Evolutionary conservation across 2,888 invertebrate species (phyloP).

Genomic region (Lasius platythorax): DNA sequence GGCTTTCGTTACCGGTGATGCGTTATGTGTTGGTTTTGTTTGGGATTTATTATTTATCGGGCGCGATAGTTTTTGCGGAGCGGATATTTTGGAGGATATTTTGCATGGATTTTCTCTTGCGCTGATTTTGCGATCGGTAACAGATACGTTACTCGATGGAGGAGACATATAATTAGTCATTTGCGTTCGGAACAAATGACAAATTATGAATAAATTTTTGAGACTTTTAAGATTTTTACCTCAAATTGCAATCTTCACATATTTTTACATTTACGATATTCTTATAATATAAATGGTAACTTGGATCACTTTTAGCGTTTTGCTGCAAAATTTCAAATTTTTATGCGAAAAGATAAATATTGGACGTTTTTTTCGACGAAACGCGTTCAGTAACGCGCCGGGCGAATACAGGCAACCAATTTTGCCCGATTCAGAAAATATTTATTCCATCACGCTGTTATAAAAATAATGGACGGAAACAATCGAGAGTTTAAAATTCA

Average conservation of each 20-base stretch:
- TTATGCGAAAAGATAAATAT: conserved; percentile 32
- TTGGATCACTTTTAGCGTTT: background rate
- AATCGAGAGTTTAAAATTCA: conserved; percentile 18
- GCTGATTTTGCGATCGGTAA: background rate
- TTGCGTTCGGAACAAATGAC: background rate
- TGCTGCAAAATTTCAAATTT: conserved; percentile 15
- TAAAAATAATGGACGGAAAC: conserved; percentile 35
- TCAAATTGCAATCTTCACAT: background rate
- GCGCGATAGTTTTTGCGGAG: conserved; percentile 6
- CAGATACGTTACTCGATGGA: background rate
- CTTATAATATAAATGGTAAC: background rate
- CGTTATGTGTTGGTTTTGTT: conserved; percentile 16
- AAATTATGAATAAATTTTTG: too few relatives aligned
- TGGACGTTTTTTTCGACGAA: conserved; percentile 17
- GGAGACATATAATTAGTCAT: background rate
- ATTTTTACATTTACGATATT: background rate
- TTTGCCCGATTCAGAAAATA: conserved; percentile 46
- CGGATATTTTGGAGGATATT: background rate
- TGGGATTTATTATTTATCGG: conserved; percentile 52
- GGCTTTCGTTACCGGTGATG: conserved; percentile 41
- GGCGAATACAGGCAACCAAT: conserved; percentile 33
- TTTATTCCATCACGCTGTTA: conserved; percentile 32
- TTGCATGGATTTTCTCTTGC: background rate
- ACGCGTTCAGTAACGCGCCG: conserved; percentile 6
- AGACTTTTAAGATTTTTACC: background rate